Evolutionary conservation across 2,888 invertebrate species (phyloP).

Genomic region (Drosophila barbarae): DNA sequence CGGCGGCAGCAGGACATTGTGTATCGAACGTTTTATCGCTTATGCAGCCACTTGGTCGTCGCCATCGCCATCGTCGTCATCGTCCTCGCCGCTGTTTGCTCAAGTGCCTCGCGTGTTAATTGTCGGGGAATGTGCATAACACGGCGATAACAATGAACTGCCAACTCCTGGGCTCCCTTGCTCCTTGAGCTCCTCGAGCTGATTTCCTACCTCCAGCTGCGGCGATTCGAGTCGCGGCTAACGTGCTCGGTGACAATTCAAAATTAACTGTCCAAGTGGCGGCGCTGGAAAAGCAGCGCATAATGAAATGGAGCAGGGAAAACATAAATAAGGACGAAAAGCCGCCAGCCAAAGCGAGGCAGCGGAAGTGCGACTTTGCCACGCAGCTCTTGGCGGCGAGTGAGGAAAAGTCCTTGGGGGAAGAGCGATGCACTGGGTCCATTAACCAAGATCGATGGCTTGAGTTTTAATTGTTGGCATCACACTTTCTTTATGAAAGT

Average conservation of each 20-base stretch:
- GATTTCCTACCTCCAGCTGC: conserved; percentile 21
- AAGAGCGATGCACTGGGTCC: conserved; percentile 7
- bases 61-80: conserved; percentile 30
- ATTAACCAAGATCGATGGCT: conserved; percentile 18
- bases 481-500: conserved; percentile 2
- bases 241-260: conserved; percentile 73
- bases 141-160: conserved; percentile 60
- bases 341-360: conserved; percentile 24
- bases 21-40: conserved; percentile 74
- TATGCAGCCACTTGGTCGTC: conserved; percentile 62
- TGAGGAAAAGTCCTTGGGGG: not conserved
- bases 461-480: not conserved
- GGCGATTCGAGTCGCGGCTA: conserved; percentile 38
- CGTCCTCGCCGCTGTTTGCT: conserved; percentile 61
- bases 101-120: conserved; percentile 75
- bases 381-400: conserved; percentile 29
- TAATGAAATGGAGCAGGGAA: conserved; percentile 58
- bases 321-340: conserved; percentile 45
- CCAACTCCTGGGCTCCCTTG: conserved; percentile 4
- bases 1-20: conserved; percentile 43
- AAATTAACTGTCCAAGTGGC: conserved; percentile 70
- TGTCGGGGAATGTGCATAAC: conserved; percentile 72
- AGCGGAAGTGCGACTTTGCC: conserved; percentile 44
- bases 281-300: conserved; percentile 50
- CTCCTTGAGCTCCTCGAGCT: not conserved